These are phyloP conservation scores for Sebastes matsubarae DNA, from an alignment of 2,797 vertebrate species.

Conservation along the genomic window DNA sequence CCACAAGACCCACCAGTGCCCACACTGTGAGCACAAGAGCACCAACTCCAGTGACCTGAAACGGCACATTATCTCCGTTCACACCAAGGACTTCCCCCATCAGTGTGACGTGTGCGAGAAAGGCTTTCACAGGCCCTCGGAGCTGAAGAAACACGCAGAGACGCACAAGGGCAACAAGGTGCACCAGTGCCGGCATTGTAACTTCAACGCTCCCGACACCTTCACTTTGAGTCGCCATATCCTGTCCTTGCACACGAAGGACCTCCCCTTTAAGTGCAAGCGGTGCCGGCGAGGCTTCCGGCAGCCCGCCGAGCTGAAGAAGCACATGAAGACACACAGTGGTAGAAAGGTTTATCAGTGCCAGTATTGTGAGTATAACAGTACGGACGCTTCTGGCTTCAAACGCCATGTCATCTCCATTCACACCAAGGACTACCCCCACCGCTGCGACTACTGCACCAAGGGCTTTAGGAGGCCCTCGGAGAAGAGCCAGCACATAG, in stretches of 20 bases:
- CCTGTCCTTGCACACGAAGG: constrained; percentile 97
- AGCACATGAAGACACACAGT: constrained; percentile 99
- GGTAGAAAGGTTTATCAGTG: constrained; percentile 98
- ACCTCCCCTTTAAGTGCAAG: constrained; percentile 91
- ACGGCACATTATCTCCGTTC: constrained; percentile 97
- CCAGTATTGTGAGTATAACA: constrained; percentile 98
- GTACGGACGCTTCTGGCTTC: constrained; percentile 97
- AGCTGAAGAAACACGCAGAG: constrained; percentile 97
- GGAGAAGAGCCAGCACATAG: constrained; percentile 98
- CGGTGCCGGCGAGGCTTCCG: constrained; percentile 95
- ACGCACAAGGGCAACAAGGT: constrained; percentile 97
- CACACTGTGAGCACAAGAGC: constrained; percentile 98
- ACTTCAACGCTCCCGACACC: constrained; percentile 96
- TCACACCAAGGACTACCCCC: constrained; percentile 98
- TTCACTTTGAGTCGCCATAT: constrained; percentile 97
- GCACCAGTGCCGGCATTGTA: constrained; percentile 98
- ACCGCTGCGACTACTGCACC: constrained; percentile 97
- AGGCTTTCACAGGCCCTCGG: constrained; percentile 97
- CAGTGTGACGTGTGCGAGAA: constrained; percentile 97
- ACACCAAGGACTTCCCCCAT: constrained; percentile 98
- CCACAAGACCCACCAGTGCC: constrained; percentile 96
- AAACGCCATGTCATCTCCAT: constrained; percentile 98
- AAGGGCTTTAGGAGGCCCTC: constrained; percentile 96
- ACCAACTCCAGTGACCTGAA: constrained; percentile 99
- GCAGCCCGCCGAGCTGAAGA: constrained; percentile 95